Base-by-base conservation (phyloP, 2,888 invertebrate species). In the Plemyria rubiginata region DNA sequence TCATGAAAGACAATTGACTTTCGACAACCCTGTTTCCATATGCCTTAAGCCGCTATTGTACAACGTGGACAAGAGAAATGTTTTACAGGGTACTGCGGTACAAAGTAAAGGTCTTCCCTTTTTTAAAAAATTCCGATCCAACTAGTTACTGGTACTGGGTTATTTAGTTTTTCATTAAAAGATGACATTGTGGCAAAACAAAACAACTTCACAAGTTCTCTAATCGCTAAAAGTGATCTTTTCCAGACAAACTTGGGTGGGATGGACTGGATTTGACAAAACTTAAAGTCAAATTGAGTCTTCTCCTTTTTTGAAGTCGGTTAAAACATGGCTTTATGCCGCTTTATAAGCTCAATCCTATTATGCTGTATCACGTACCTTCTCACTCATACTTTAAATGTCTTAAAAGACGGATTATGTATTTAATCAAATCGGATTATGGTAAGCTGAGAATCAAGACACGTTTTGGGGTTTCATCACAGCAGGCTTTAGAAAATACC, bases 1-100 rank as follows among this genome's bases (percentile, higher is more conserved):
- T 54, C 55, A 66, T 32, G 50, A 15, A 28, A 69, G 70, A 83
- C 84, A 84, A 84, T 81, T 41, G 70, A 70, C 79, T 80, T 76
- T 76, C 77, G 68, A 70, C 76, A 79, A 78, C 81, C 85, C 76
- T 82, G 70, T 80, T 85, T 83, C 59, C 62, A 58, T 54, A 79
- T 77, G 22, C 59, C 45, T 46, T 51, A 32, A 51, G 46, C 3
- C 41, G 4, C 45, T 16, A 16, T 11, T 16, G 45, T 16, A 11
- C 9, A 45, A 16, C 16, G 16, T 11, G 45, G 45, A 45, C 45
- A 45, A 16, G 16, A 9, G 9, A 45, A 16, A 3, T 43, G 3
- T 9, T 16, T 45, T 16, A 11, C 4, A 7, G 9, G 3, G 36
- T 38, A 38, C 22, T 22, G 22, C 3, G 22, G 22, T 22, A 22